These are phyloP conservation scores for Mesoligia furuncula DNA, from an alignment of 2,888 invertebrate species.

Conservation along the genomic window DNA sequence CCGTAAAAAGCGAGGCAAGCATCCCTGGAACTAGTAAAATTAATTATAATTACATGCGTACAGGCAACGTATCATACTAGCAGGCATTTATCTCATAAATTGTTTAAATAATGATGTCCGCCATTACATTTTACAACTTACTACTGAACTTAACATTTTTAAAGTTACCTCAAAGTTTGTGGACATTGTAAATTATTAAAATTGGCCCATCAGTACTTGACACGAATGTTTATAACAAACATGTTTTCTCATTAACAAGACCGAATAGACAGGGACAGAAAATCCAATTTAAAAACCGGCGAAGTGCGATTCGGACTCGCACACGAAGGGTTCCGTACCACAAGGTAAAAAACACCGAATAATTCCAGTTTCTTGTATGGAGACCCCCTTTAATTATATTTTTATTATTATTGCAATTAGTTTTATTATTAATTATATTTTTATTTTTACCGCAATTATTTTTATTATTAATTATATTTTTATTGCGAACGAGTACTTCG, in stretches of 20 bases:
- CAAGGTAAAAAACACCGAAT: not conserved
- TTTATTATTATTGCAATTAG: no score
- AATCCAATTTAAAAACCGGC: not conserved
- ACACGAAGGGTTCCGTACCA: not conserved
- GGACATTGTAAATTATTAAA: conserved; percentile 17
- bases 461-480: no score
- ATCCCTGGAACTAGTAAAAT: not conserved
- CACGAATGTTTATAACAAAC: not conserved
- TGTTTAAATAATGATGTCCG: conserved; percentile 7
- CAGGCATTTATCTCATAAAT: conserved; percentile 1
- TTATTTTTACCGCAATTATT: no score
- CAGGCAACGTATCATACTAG: not conserved
- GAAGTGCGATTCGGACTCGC: not conserved
- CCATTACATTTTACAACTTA: conserved; percentile 14
- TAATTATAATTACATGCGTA: not conserved
- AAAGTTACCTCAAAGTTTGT: not conserved
- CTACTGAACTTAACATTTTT: not conserved
- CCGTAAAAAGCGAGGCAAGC: not conserved
- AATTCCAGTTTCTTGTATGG: not conserved
- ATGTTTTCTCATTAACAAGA: not conserved
- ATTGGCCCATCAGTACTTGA: conserved; percentile 10
- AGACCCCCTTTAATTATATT: not conserved
- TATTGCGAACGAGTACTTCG: no score
- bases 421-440: no score
- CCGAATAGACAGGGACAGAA: not conserved